These are phyloP conservation scores for Oligia latruncula DNA, from an alignment of 2,888 invertebrate species.

Conservation along the genomic window DNA sequence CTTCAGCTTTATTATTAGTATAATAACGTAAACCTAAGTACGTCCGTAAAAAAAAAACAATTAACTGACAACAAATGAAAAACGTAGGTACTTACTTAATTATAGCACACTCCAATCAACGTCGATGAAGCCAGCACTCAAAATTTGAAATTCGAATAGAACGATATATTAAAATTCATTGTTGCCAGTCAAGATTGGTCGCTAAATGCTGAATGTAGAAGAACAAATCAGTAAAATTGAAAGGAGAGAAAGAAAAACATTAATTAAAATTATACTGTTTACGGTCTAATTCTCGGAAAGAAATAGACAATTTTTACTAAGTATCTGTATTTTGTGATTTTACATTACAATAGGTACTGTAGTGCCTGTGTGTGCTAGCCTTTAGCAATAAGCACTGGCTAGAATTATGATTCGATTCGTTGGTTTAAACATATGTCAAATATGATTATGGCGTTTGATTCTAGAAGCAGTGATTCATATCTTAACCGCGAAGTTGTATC, in stretches of 20 bases:
- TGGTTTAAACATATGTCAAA: no score
- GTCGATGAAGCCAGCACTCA: constrained; percentile 16
- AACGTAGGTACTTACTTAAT: not conserved
- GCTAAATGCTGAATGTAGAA: not conserved
- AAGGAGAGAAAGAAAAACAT: not conserved
- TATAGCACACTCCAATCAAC: constrained; percentile 10
- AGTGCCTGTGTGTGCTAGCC: no score
- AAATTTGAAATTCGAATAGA: constrained; percentile 31
- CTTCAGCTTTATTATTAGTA: no score
- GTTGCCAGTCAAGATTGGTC: constrained; percentile 12
- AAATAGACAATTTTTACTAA: not conserved
- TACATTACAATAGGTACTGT: no score
- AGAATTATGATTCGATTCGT: no score
- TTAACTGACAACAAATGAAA: not conserved
- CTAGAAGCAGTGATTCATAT: no score
- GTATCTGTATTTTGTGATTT: no score
- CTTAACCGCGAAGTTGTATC: no score
- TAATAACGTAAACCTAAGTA: no score
- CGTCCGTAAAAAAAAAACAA: not conserved
- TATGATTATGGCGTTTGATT: no score
- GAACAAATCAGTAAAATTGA: no score
- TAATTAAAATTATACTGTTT: not conserved
- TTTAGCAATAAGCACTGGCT: no score
- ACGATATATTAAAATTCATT: constrained; percentile 26
- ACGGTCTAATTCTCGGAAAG: not conserved